Conservation (phyloP, 2,888 invertebrate species). For the Cheilosia soror region DNA sequence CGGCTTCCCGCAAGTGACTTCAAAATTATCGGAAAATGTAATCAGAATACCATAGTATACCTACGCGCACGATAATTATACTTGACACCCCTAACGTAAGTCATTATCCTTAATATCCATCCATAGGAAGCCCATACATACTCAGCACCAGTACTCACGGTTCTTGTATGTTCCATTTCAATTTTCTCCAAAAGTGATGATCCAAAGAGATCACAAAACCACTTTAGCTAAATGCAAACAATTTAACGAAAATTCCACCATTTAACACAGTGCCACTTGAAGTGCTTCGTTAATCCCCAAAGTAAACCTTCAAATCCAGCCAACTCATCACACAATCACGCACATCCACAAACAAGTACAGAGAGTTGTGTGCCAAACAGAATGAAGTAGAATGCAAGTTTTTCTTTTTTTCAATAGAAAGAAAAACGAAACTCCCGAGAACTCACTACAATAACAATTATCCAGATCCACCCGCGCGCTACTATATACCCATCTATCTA, state of each 20-base stretch:
- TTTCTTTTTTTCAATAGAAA: background rate
- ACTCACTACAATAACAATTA: constrained; percentile 12
- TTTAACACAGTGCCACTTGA: constrained; percentile 65
- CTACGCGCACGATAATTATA: background rate
- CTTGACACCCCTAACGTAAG: background rate
- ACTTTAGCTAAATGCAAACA: constrained; percentile 62
- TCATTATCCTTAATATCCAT: background rate
- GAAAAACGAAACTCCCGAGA: background rate
- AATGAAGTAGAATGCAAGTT: constrained; percentile 33
- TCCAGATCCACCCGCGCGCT: background rate
- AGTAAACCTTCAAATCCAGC: constrained; percentile 66
- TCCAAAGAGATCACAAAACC: constrained; percentile 56
- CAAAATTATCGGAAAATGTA: background rate
- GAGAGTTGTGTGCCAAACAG: background rate
- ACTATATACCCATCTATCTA: background rate
- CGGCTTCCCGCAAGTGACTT: too few relatives aligned
- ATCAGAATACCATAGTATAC: background rate
- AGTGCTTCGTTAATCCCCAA: constrained; percentile 66
- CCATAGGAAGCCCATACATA: too few relatives aligned
- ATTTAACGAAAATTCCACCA: constrained; percentile 65
- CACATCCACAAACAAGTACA: constrained; percentile 31
- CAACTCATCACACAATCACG: constrained; percentile 55
- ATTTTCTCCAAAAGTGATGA: constrained; percentile 37
- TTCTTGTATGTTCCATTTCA: constrained; percentile 14
- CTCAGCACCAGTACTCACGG: too few relatives aligned